These are phyloP conservation scores for Rhea pennata DNA, from an alignment of 2,113 vertebrate genomes.

Conservation along the genomic window DNA sequence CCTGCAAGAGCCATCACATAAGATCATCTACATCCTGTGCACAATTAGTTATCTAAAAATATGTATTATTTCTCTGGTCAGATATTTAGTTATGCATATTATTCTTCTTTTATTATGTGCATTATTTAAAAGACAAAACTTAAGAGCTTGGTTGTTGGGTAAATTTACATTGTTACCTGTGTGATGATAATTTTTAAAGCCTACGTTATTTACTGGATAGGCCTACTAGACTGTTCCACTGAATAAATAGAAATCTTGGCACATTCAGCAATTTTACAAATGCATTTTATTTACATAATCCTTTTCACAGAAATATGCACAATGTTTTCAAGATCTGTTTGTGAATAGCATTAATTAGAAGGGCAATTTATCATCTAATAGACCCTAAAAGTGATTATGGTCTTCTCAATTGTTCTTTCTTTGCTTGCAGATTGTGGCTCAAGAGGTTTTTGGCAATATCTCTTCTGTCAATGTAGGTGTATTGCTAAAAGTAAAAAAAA, in stretches of 20 bases:
- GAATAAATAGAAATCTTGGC: conserved; percentile 27
- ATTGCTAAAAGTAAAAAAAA: background rate
- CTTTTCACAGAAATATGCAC: conserved; percentile 24
- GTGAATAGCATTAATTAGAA: conserved; percentile 52
- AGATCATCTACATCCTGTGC: background rate
- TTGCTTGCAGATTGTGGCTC: background rate
- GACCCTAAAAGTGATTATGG: conserved; percentile 15
- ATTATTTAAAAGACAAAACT: background rate
- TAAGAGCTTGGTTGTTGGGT: background rate
- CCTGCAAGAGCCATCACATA: background rate
- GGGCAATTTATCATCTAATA: conserved; percentile 53
- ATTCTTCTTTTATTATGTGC: background rate
- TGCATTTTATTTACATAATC: conserved; percentile 50
- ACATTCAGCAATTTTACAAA: conserved; percentile 50
- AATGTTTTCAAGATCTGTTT: conserved; percentile 55
- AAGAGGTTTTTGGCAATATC: background rate
- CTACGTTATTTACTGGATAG: background rate
- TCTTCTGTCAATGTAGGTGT: background rate
- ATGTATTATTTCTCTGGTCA: background rate
- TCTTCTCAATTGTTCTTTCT: background rate
- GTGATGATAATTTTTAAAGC: background rate
- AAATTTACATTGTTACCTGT: conserved; percentile 6
- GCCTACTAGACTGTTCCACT: background rate
- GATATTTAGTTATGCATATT: background rate
- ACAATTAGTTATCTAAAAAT: conserved; percentile 1